These are phyloP conservation scores for Smittia aterrima DNA, from an alignment of 2,888 invertebrate genomes.

Conservation along the genomic window DNA sequence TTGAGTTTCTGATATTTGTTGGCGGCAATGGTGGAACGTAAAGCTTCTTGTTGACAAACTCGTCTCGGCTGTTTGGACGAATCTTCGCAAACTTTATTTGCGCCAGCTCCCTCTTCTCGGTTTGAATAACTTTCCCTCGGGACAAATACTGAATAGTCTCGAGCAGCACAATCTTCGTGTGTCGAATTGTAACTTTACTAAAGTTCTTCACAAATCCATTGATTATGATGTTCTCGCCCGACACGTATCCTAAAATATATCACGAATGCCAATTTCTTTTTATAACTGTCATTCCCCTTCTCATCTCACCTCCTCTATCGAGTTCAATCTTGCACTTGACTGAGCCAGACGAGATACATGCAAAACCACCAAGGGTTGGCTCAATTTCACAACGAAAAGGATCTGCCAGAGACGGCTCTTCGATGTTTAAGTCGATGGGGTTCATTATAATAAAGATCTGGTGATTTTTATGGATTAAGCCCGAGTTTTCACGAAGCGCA, in stretches of 20 bases:
- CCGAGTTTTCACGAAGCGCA: constrained; percentile 77
- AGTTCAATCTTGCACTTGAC: constrained; percentile 82
- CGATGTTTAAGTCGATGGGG: constrained; percentile 88
- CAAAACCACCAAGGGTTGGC: constrained; percentile 84
- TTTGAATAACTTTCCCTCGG: constrained; percentile 79
- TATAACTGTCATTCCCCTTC: no score
- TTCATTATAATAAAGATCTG: constrained; percentile 98
- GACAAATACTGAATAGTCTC: constrained; percentile 90
- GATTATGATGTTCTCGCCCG: constrained; percentile 87
- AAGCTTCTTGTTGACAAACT: constrained; percentile 84
- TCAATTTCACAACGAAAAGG: constrained; percentile 88
- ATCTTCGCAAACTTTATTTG: constrained; percentile 76
- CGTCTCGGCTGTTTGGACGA: constrained; percentile 74
- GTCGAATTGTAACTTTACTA: constrained; percentile 80
- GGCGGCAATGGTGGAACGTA: constrained; percentile 93
- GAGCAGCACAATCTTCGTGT: constrained; percentile 80
- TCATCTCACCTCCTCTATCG: constrained; percentile 84
- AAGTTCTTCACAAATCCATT: constrained; percentile 81
- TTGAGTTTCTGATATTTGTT: constrained; percentile 89
- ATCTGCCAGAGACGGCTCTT: constrained; percentile 84
- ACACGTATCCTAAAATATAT: constrained; percentile 64
- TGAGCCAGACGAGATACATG: constrained; percentile 83
- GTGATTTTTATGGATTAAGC: constrained; percentile 89
- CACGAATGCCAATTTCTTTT: no score
- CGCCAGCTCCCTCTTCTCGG: constrained; percentile 82